Conservation (phyloP, 2,797 vertebrate species). For the Martes flavigula region DNA sequence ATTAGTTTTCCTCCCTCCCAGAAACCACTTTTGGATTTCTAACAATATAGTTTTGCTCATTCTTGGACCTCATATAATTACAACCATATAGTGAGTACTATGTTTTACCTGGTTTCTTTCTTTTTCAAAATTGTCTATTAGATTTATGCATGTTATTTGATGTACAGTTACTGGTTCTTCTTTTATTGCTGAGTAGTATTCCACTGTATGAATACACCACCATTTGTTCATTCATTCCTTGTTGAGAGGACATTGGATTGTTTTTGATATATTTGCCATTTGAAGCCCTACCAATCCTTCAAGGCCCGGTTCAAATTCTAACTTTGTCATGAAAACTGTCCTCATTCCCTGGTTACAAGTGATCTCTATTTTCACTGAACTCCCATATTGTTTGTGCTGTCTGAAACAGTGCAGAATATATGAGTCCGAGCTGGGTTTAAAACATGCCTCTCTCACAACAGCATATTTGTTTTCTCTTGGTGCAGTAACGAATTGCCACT, state of each 20-base stretch:
- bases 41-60: not conserved
- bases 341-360: not conserved
- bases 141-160: not conserved
- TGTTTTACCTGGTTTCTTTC: not conserved
- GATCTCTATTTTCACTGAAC: not conserved
- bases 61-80: slow-evolving; percentile 18
- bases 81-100: not conserved
- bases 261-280: slow-evolving; percentile 7
- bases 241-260: not conserved
- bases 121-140: not conserved
- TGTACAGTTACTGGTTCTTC: not conserved
- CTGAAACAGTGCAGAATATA: not conserved
- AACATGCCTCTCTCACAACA: not conserved
- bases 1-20: not conserved
- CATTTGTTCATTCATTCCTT: slow-evolving; percentile 16
- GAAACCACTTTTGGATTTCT: not conserved
- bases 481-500: not conserved
- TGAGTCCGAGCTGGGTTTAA: not conserved
- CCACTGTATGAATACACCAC: not conserved
- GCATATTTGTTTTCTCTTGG: not conserved
- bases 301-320: not conserved
- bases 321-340: not conserved
- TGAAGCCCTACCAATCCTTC: not conserved
- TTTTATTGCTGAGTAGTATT: not conserved
- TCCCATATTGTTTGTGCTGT: not conserved